Evolutionary conservation across 2,797 vertebrate species (phyloP).

Genomic region (Sebastes jordani): DNA sequence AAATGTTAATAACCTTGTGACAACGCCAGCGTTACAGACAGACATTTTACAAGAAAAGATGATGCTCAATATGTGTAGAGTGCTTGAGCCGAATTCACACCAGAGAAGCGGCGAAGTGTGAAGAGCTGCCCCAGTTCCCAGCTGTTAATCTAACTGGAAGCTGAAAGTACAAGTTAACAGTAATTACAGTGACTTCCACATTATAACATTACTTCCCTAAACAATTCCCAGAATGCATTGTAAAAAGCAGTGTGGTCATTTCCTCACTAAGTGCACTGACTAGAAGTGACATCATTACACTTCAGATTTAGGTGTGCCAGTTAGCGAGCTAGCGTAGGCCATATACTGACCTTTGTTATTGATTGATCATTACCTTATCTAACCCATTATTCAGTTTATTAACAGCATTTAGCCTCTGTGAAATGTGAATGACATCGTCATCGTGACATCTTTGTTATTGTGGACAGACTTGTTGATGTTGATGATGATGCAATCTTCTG

Average conservation of each 20-base stretch:
- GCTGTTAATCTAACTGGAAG: background rate
- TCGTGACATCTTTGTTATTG: background rate
- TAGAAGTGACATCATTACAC: background rate
- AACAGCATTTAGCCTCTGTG: background rate
- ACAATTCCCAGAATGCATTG: background rate
- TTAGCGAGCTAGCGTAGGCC: background rate
- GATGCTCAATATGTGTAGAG: no score
- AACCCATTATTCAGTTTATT: background rate
- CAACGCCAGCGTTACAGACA: no score
- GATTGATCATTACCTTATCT: background rate
- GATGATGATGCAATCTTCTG: no score
- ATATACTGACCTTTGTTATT: background rate
- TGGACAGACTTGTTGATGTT: background rate
- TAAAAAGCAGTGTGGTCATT: background rate
- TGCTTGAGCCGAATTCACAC: no score
- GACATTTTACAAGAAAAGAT: no score
- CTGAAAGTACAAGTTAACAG: background rate
- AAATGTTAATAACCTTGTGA: no score
- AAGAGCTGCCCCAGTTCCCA: background rate
- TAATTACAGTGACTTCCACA: background rate
- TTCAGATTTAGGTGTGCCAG: background rate
- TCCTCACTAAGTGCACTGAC: background rate
- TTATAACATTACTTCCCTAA: background rate
- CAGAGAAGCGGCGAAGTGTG: no score
- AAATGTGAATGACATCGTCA: background rate